These are phyloP conservation scores for Potorous gilbertii DNA, from an alignment of 2,797 vertebrate genomes.

Conservation along the genomic window DNA sequence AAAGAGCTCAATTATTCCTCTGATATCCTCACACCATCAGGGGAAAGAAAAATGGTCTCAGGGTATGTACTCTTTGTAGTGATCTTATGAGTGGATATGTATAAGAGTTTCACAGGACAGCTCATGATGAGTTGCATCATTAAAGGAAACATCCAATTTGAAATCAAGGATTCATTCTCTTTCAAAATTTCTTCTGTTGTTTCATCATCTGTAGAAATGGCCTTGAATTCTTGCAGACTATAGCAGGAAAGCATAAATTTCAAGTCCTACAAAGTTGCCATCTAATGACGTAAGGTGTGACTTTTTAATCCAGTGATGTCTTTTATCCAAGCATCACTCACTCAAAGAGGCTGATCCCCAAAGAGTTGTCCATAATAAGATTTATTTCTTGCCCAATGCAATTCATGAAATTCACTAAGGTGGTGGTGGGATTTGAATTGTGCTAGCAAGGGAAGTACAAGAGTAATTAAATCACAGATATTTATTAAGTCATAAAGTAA, in stretches of 20 bases:
- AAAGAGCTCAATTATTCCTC: background rate
- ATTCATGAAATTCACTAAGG: background rate
- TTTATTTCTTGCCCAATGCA: background rate
- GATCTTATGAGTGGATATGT: background rate
- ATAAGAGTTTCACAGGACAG: background rate
- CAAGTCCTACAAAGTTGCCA: background rate
- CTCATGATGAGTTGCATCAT: background rate
- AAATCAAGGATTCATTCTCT: background rate
- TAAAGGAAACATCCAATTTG: background rate
- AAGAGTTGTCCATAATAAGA: background rate
- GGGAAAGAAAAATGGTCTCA: background rate
- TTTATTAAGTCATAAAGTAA: background rate
- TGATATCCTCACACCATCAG: background rate
- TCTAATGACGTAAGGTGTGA: background rate
- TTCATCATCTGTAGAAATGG: background rate
- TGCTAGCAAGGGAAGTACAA: background rate
- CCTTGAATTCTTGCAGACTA: background rate
- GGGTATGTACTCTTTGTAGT: background rate
- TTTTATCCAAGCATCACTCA: background rate
- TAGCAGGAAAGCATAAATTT: background rate
- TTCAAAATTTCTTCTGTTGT: background rate
- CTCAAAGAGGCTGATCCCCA: background rate
- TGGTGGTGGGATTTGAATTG: background rate
- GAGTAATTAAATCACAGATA: background rate
- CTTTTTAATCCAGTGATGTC: background rate